Evolutionary conservation across 2,113 vertebrate species (phyloP).

Genomic region (Pterocles burchelli): DNA sequence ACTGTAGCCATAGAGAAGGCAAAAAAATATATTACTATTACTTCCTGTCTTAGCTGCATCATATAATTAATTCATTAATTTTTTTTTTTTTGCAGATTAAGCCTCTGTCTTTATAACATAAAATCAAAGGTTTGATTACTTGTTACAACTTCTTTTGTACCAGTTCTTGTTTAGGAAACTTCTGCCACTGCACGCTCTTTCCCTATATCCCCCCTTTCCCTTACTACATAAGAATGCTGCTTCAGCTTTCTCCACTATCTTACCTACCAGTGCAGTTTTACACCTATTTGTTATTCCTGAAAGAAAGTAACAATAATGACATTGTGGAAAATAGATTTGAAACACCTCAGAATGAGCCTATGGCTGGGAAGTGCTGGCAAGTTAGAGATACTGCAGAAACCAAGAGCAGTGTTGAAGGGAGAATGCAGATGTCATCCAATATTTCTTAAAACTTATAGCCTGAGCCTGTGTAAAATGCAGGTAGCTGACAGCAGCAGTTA

Average conservation of each 20-base stretch:
- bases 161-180: not conserved
- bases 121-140: not conserved
- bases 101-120: not conserved
- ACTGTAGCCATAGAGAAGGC: not conserved
- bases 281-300: not conserved
- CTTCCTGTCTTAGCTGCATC: not conserved
- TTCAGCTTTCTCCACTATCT: not conserved
- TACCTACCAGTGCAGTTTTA: not conserved
- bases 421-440: not conserved
- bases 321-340: not conserved
- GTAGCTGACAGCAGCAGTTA: not conserved
- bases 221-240: not conserved
- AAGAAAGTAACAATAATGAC: not conserved
- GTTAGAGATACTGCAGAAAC: not conserved
- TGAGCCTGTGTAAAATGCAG: not conserved
- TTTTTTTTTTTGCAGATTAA: not conserved
- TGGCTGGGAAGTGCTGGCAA: not conserved
- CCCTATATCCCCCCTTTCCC: not conserved
- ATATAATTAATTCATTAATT: rapidly evolving
- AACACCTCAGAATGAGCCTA: not conserved
- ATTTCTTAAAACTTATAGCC: not conserved
- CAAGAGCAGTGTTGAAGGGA: not conserved
- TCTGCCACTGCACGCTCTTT: not conserved
- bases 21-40: not conserved
- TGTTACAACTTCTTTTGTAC: not conserved